Evolutionary conservation across 2,888 invertebrate genomes (phyloP).

Genomic region (Saturnia japonica): DNA sequence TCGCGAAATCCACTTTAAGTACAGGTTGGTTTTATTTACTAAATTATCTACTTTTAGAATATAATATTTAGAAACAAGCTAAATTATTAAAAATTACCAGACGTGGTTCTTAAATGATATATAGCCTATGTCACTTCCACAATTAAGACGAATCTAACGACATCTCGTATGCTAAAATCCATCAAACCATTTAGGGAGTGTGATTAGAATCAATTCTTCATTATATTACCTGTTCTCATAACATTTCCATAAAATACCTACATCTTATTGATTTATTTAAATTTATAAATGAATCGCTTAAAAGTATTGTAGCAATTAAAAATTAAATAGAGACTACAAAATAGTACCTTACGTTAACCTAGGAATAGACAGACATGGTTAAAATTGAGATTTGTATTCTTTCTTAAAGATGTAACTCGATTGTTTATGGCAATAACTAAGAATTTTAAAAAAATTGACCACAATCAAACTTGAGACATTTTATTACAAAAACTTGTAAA

Average conservation of each 20-base stretch:
- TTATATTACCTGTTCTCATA: not conserved
- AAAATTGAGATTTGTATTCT: not conserved
- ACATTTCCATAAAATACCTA: not conserved
- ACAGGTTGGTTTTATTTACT: constrained; percentile 57
- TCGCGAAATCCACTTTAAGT: constrained; percentile 43
- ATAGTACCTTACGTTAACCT: not conserved
- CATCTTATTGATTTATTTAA: not conserved
- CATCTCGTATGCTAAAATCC: no score
- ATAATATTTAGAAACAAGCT: not conserved
- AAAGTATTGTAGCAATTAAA: no score
- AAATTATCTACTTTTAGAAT: not conserved
- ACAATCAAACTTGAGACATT: not conserved
- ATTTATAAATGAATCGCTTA: no score
- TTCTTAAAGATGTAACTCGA: not conserved
- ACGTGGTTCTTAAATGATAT: no score
- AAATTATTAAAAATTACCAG: no score
- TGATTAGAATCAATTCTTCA: not conserved
- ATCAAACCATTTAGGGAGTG: no score
- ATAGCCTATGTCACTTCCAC: no score
- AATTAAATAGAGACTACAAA: not conserved
- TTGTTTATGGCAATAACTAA: not conserved
- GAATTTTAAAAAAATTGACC: not conserved
- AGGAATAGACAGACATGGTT: not conserved
- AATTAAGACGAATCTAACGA: no score
- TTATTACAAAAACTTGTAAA: not conserved